Evolutionary conservation across 2,888 invertebrate species (phyloP).

Genomic region (Slavum lentiscoides): DNA sequence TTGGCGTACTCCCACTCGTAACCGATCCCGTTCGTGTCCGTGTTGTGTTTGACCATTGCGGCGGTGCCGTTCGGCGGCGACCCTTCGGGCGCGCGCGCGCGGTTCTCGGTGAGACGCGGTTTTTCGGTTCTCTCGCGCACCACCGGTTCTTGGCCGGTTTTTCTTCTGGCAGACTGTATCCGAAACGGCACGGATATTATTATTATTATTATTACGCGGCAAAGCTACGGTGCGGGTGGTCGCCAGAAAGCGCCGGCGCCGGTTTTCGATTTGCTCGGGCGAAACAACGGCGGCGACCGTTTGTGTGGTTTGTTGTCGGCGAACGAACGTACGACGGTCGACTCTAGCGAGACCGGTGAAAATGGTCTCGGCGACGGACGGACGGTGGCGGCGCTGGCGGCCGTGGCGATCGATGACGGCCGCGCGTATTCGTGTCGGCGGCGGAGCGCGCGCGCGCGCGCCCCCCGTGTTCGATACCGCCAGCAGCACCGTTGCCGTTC

Average conservation of each 20-base stretch:
- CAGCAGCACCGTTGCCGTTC: conserved; percentile 16
- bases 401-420: conserved; percentile 1
- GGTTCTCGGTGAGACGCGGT: neutral
- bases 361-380: conserved; percentile 20
- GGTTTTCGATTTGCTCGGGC: too few species aligned
- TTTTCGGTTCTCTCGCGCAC: neutral
- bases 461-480: conserved; percentile 18
- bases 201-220: too few species aligned
- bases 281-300: too few species aligned
- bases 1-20: conserved; percentile 57
- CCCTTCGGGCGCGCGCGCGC: neutral
- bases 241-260: too few species aligned
- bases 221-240: too few species aligned
- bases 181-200: too few species aligned
- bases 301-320: too few species aligned
- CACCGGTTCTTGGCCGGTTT: too few species aligned
- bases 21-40: conserved; percentile 56
- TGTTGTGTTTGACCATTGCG: conserved; percentile 48
- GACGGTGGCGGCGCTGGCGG: conserved; percentile 18
- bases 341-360: conserved; percentile 31
- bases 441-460: too few species aligned
- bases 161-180: too few species aligned
- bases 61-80: neutral
- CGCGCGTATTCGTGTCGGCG: too few species aligned
- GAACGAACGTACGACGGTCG: neutral